Evolutionary conservation across 2,113 vertebrate species (phyloP).

Genomic region (Plecotus auritus): DNA sequence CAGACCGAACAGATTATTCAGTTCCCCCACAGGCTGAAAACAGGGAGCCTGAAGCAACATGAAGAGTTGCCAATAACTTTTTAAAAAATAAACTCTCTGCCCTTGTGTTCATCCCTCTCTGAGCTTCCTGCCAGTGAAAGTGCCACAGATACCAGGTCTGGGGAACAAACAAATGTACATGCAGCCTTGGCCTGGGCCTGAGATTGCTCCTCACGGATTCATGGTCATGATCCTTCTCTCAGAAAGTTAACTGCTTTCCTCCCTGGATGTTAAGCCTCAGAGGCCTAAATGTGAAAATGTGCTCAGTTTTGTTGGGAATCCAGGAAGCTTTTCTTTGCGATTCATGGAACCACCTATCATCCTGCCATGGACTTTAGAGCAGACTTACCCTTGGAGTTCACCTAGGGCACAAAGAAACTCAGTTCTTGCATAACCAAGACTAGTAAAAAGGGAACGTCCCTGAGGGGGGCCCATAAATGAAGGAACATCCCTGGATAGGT

Average conservation of each 20-base stretch:
- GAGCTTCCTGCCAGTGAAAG: neutral
- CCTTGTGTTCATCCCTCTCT: accelerated
- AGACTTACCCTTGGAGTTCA: neutral
- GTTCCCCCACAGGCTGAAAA: neutral
- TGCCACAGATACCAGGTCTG: neutral
- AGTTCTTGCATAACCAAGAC: neutral
- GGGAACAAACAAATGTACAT: neutral
- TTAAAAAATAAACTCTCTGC: neutral
- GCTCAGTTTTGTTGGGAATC: neutral
- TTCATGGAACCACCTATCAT: neutral
- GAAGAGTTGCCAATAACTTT: neutral
- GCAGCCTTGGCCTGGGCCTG: neutral
- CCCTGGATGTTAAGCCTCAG: neutral
- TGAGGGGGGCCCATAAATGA: neutral
- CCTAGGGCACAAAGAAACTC: neutral
- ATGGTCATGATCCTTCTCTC: neutral
- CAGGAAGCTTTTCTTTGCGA: neutral
- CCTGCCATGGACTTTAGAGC: neutral
- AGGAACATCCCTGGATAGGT: neutral
- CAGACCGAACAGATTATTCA: constrained; percentile 42
- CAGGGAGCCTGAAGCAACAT: neutral
- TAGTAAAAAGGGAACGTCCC: neutral
- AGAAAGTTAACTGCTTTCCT: neutral
- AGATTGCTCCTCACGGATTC: neutral
- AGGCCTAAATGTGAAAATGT: neutral